Base-by-base conservation (phyloP, 2,888 invertebrate species). In the Cantharis lateralis region DNA sequence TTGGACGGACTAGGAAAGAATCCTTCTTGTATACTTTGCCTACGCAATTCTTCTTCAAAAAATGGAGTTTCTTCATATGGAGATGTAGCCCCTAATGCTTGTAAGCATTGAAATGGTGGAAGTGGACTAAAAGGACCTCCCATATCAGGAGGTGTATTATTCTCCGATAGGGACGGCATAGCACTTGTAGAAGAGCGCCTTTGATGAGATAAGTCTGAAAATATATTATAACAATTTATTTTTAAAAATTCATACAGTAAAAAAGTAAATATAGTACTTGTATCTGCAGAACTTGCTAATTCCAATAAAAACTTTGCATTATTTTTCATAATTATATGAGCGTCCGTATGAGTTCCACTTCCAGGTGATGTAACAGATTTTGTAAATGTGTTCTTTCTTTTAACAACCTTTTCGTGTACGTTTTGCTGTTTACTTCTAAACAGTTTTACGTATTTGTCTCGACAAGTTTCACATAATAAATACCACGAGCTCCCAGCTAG, bases 221-320 rank as follows among this genome's bases (percentile, higher is more conserved):
- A 48, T 48, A 48, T n/a, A 48, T n/a, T n/a, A 48, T n/a, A 64
- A 64, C 10, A 61, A 18, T 32, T 66, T n/a, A 20, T 15, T 20
- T 71, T 62, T 11, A 70, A 28, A 70, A 13, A 71, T 77, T 64
- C 75, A 78, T 64, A 70, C 80, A 32, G 16, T 32, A 26, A 10
- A 69, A 61, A 10, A 72, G 1, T 15, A 71, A 11, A 62, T 28
- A 28, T 71, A 68, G 28, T 84, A 76, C 84, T 84, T n/a, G 82
- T 83, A 79, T 92, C 91, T 3, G 93, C 92, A 1, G 95, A 93
- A 79, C 96, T 95, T 0, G 96, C 95, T 72, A 98, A 88, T 85
- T 98, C 98, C 77, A 99, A 89, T 11, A 99, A 89, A 86, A 98
- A 99, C 87, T 97, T 92, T 0, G 99, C 98, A 87, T 99, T 99